phyloP scores from a whole-genome alignment of 2,113 vertebrate species.

The Caloenas nicobarica region DNA sequence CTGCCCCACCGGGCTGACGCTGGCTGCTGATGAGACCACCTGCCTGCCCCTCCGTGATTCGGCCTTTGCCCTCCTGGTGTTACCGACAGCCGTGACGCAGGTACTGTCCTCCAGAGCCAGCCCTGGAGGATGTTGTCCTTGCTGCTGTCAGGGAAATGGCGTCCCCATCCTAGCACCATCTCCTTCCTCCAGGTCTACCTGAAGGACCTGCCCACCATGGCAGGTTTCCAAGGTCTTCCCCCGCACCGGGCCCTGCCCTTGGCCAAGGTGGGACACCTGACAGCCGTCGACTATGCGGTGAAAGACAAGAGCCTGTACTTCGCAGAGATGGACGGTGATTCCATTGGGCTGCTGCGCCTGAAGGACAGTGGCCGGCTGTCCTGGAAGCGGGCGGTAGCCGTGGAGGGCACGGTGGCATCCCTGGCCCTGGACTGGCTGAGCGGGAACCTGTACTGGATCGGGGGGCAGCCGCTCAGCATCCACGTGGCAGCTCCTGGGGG shows the following conservation, averaged over 20 bases:
- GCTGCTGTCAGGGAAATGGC: rapidly evolving
- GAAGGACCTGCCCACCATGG: constrained; percentile 61
- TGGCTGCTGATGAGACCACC: constrained; percentile 75
- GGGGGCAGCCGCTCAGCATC: constrained; percentile 66
- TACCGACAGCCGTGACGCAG: constrained; percentile 74
- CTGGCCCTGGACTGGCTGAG: constrained; percentile 91
- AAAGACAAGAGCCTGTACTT: constrained; percentile 79
- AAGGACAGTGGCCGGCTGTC: constrained; percentile 66
- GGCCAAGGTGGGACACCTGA: constrained; percentile 69
- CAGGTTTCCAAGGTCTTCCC: constrained; percentile 73
- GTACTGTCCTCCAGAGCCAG: constrained; percentile 13
- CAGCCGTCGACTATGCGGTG: constrained; percentile 73
- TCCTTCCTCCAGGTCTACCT: constrained; percentile 79
- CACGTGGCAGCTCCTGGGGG: constrained; percentile 71
- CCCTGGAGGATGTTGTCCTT: background rate
- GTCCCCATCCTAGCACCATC: background rate
- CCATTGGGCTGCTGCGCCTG: constrained; percentile 77
- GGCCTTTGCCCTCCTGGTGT: constrained; percentile 79
- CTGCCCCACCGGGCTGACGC: constrained; percentile 77
- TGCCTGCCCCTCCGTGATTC: constrained; percentile 77
- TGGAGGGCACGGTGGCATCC: constrained; percentile 74
- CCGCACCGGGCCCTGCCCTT: constrained; percentile 66
- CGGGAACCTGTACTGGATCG: constrained; percentile 89
- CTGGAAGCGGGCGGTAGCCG: constrained; percentile 69
- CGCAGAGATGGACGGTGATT: constrained; percentile 69